Evolutionary conservation across 1,140 invertebrate species (phyloP).

Genomic region (Bombus huntii): DNA sequence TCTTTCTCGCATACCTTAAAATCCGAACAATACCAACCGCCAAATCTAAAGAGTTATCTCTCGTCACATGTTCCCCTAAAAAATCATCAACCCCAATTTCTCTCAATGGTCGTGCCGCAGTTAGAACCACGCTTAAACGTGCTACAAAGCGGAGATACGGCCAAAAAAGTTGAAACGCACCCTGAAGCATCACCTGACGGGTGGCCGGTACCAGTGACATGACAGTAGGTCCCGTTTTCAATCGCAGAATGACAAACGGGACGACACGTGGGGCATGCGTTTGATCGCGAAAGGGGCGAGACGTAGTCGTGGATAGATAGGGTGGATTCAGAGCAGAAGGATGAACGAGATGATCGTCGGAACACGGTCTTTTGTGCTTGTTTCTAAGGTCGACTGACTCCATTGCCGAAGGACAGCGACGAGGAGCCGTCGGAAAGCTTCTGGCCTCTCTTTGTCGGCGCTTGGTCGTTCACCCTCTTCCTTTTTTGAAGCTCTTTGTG

Average conservation of each 20-base stretch:
- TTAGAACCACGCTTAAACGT: neutral
- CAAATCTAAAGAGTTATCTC: neutral
- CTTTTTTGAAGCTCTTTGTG: conserved; percentile 1
- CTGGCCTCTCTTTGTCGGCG: conserved; percentile 10
- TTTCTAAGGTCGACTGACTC: conserved; percentile 16
- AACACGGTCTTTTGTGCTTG: conserved; percentile 13
- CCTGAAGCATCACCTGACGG: conserved; percentile 13
- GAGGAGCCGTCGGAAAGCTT: neutral
- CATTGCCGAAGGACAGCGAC: conserved; percentile 20
- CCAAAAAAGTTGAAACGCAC: neutral
- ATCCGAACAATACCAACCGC: no score
- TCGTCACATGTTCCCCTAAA: neutral
- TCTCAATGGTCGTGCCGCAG: neutral
- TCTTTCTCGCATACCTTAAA: neutral
- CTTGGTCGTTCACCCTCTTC: neutral
- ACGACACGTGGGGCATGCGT: conserved; percentile 23
- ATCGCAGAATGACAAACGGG: conserved; percentile 7
- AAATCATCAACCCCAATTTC: neutral
- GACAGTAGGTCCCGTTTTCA: conserved; percentile 3
- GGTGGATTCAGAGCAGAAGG: neutral
- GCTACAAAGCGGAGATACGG: neutral
- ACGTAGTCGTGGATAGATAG: neutral
- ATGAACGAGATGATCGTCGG: conserved; percentile 1
- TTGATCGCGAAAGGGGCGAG: conserved; percentile 17
- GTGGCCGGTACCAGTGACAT: neutral